A percentile compares a stretch with the other conserved stretches of the same genome.
phyloP scores from a whole-genome alignment of 2,797 vertebrate species.

The Rhincodon typus region DNA sequence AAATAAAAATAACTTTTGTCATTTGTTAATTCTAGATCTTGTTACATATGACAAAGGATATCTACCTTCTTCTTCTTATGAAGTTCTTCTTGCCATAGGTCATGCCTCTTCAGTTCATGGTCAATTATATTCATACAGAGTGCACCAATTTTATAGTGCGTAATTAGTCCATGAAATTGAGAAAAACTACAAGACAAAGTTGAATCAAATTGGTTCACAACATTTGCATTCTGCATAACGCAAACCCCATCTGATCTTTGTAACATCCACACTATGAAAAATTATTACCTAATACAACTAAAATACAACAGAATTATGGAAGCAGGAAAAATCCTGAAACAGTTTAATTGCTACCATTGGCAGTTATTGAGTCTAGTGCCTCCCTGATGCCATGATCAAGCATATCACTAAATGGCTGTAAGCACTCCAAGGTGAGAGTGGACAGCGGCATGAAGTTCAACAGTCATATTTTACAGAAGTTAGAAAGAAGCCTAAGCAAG shows the following conservation, averaged over 20 bases:
- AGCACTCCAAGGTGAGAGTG: not conserved
- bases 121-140: slow-evolving; percentile 91
- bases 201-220: not conserved
- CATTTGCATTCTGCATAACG: not conserved
- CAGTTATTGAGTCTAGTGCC: not conserved
- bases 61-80: slow-evolving; percentile 86
- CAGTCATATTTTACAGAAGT: not conserved
- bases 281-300: not conserved
- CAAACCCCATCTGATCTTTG: not conserved
- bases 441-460: not conserved
- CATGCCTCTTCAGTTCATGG: slow-evolving; percentile 84
- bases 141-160: slow-evolving; percentile 86
- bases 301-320: not conserved
- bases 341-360: not conserved
- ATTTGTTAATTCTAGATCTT: slow-evolving; percentile 15
- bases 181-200: slow-evolving; percentile 67
- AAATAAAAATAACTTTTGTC: not conserved
- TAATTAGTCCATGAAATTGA: slow-evolving; percentile 84
- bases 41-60: slow-evolving; percentile 68
- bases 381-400: not conserved
- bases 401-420: not conserved
- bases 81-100: slow-evolving; percentile 89
- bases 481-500: not conserved
- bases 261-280: not conserved
- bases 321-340: not conserved